A percentile compares a stretch with the other conserved stretches of the same genome.
Evolutionary conservation across 2,888 invertebrate species (phyloP).

Genomic region (Dascillus cervinus): DNA sequence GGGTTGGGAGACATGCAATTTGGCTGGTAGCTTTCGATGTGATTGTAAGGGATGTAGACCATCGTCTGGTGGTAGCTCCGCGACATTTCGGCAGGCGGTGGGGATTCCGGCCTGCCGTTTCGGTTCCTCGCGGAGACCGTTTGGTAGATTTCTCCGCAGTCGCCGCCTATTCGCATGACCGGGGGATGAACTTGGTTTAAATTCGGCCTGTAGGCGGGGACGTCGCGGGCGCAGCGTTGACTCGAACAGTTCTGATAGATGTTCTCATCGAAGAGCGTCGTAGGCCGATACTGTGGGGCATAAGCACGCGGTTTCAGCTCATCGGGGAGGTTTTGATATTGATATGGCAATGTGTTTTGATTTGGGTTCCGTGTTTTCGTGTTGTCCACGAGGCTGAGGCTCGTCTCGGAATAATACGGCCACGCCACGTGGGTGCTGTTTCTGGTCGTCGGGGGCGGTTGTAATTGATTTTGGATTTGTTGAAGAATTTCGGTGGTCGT

Average conservation of each 20-base stretch:
- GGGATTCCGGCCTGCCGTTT: slow-evolving; percentile 57
- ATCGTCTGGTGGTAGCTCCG: slow-evolving; percentile 62
- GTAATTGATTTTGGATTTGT: slow-evolving; percentile 66
- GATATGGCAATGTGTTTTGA: slow-evolving; percentile 28
- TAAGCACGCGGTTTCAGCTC: slow-evolving; percentile 26
- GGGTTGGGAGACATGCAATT: slow-evolving; percentile 24
- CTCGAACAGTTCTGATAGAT: slow-evolving; percentile 50
- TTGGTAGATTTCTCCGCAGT: slow-evolving; percentile 33
- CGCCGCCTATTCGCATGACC: slow-evolving; percentile 32
- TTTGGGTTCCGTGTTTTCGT: slow-evolving; percentile 29
- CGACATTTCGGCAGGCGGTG: slow-evolving; percentile 53
- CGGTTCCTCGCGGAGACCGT: slow-evolving; percentile 35
- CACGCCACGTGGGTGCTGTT: slow-evolving; percentile 47
- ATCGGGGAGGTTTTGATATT: slow-evolving; percentile 27
- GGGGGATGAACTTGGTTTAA: slow-evolving; percentile 31
- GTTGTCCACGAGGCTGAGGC: slow-evolving; percentile 35
- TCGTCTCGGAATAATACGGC: slow-evolving; percentile 60
- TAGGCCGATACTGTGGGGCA: slow-evolving; percentile 34
- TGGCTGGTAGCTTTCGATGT: slow-evolving; percentile 36
- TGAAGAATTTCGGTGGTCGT: slow-evolving; percentile 73
- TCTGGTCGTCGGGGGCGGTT: slow-evolving; percentile 44
- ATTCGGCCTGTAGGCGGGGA: slow-evolving; percentile 27
- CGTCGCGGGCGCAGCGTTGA: slow-evolving; percentile 26
- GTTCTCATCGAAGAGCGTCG: slow-evolving; percentile 39
- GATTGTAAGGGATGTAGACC: slow-evolving; percentile 60